Percentiles rank a stretch among this genome's conserved stretches.
phyloP scores from a whole-genome alignment of 2,797 vertebrate genomes.

The Setipinna tenuifilis region DNA sequence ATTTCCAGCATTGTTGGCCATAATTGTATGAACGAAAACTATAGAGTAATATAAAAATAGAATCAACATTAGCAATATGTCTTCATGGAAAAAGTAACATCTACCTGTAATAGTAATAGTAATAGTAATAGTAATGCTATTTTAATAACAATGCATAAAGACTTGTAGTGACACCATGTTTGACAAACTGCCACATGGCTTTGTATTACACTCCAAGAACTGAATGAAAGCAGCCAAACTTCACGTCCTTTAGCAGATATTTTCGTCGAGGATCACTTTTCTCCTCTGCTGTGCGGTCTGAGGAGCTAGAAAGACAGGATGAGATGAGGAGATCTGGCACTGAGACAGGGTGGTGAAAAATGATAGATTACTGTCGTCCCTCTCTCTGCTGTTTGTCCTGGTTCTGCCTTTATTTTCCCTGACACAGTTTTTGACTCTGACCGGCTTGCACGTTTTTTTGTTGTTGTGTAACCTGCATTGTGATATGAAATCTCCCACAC shows the following conservation, averaged over 20 bases:
- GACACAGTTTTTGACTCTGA: neutral
- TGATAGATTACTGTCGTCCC: neutral
- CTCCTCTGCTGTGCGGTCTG: neutral
- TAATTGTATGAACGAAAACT: too few relatives aligned
- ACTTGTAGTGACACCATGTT: neutral
- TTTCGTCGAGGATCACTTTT: neutral
- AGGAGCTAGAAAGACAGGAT: neutral
- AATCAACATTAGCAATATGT: neutral
- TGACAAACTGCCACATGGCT: neutral
- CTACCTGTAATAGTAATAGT: neutral
- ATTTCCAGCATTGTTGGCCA: too few relatives aligned
- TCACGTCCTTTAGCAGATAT: neutral
- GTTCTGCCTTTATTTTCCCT: neutral
- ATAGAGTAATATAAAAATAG: too few relatives aligned
- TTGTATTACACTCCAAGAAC: neutral
- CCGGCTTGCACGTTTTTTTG: neutral
- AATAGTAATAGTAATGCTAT: too few relatives aligned
- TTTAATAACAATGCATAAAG: neutral
- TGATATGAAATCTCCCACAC: too few relatives aligned
- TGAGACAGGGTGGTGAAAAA: neutral
- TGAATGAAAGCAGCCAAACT: neutral
- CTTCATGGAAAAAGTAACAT: neutral
- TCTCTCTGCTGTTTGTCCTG: neutral
- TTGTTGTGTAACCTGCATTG: conserved; percentile 12
- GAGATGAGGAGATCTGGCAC: conserved; percentile 10